These are phyloP conservation scores for Tuberolachnus salignus DNA, from an alignment of 2,888 invertebrate genomes.

Conservation along the genomic window DNA sequence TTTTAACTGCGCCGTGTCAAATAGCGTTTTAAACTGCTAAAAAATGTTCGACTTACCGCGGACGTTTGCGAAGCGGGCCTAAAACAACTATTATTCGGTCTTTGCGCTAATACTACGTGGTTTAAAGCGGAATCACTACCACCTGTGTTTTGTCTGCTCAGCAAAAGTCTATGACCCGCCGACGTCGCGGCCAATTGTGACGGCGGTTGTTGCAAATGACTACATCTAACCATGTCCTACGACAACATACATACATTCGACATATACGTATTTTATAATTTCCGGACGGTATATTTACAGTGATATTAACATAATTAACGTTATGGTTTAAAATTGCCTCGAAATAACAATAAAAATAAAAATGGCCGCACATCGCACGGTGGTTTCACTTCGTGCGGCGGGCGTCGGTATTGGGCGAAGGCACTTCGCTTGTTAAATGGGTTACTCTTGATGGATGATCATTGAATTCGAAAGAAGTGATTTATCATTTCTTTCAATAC, in stretches of 20 bases:
- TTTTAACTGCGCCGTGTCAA: too few relatives aligned
- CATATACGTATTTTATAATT: not conserved
- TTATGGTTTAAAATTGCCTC: too few relatives aligned
- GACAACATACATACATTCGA: constrained; percentile 12
- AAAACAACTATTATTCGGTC: constrained; percentile 16
- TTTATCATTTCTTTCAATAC: too few relatives aligned
- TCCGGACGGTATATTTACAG: not conserved
- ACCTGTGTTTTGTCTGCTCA: constrained; percentile 40
- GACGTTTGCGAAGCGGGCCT: constrained; percentile 34
- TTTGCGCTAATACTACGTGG: constrained; percentile 46
- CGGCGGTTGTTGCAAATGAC: constrained; percentile 26
- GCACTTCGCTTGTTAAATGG: too few relatives aligned
- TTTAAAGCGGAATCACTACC: constrained; percentile 53
- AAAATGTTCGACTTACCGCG: constrained; percentile 28
- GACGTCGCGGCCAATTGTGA: constrained; percentile 18
- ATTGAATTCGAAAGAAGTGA: too few relatives aligned
- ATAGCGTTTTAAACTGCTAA: too few relatives aligned
- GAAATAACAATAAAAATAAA: too few relatives aligned
- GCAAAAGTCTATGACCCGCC: constrained; percentile 27
- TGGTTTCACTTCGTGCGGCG: too few relatives aligned
- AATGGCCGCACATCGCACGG: too few relatives aligned
- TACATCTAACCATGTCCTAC: constrained; percentile 47
- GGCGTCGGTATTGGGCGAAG: too few relatives aligned
- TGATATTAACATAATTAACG: too few relatives aligned
- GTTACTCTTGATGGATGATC: too few relatives aligned